Evolutionary conservation across 2,113 vertebrate genomes (phyloP), one percentile per base, ranked within the genome.

Genomic region (Turnix velox): DNA sequence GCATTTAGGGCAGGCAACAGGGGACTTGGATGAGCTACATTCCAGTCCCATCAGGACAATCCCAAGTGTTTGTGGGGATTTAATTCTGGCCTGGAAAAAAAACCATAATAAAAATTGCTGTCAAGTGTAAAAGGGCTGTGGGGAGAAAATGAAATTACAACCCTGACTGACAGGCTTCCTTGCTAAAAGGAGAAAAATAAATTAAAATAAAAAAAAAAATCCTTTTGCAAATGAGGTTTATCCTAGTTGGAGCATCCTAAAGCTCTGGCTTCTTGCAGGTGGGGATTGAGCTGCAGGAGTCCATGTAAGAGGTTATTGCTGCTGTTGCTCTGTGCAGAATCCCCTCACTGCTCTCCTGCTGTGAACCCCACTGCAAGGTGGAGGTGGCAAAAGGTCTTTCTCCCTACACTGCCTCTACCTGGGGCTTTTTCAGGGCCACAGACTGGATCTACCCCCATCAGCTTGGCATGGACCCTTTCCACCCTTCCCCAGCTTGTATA

Each of bases 261-360:
- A 72, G 49, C 63, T 84, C n/a, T 30, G 14, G 27, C 12, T 61
- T 18, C 20, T 18, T 62, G 15, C 5, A 84, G 35, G 51, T 59
- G 35, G 20, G 33, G 43, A 42, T 31, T 12, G 68, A 81, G 49
- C 39, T 23, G 62, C 43, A 39, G 65, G 22, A 88, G 52, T 85
- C 84, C 88, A 88, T 88, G 91, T 46, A 80, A 91, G 84, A 85
- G 93, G 85, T 85, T 71, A 92, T 82, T 8, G 71, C 93, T 88
- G 85, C 48, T 18, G 10, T 73, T 68, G 75, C 63, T 81, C 93
- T 42, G 24, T 5, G 58, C n/a, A 4, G 25, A 22, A 43, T 18
- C 18, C 24, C 73, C 2, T 30, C 39, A 0, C 37, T 12, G 55
- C n/a, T 27, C 59, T 12, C 17, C 68, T 54, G 57, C 62, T 11